These are phyloP conservation scores for Andrena fulva DNA, from an alignment of 2,888 invertebrate genomes.

Conservation along the genomic window DNA sequence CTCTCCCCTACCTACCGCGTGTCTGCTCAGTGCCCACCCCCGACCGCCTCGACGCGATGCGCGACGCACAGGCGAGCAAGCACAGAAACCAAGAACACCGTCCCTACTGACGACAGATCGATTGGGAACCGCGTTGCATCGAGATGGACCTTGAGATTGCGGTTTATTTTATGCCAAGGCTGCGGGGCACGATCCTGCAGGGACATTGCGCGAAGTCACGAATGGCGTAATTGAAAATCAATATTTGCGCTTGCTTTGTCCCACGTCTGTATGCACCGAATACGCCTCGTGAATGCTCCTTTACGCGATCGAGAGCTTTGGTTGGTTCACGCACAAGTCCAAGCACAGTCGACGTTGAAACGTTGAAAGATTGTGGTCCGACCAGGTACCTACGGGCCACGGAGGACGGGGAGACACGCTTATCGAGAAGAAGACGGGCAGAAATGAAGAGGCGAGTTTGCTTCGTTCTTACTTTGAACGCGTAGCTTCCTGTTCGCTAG, in stretches of 20 bases:
- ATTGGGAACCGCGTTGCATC: slow-evolving; percentile 67
- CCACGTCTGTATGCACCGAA: slow-evolving; percentile 60
- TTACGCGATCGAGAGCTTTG: slow-evolving; percentile 74
- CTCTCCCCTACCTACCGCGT: no score
- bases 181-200: slow-evolving; percentile 71
- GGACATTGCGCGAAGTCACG: slow-evolving; percentile 83
- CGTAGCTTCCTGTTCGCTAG: no score
- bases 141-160: slow-evolving; percentile 80
- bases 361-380: no score
- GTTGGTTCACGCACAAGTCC: no score
- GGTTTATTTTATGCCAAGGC: slow-evolving; percentile 80
- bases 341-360: no score
- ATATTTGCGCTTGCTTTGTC: slow-evolving; percentile 78
- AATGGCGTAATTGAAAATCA: slow-evolving; percentile 84
- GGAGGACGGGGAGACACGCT: not conserved
- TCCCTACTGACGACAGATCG: slow-evolving; percentile 53
- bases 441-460: not conserved
- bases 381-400: no score
- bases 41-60: slow-evolving; percentile 3
- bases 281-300: slow-evolving; percentile 45
- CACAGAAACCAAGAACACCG: slow-evolving; percentile 22
- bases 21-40: no score
- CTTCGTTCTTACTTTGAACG: no score
- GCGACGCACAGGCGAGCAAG: slow-evolving; percentile 4
- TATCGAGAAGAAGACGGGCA: not conserved